Evolutionary conservation across 1,140 invertebrate species (phyloP), one percentile per base, ranked within the genome.

Genomic region (Cotesia glomerata): DNA sequence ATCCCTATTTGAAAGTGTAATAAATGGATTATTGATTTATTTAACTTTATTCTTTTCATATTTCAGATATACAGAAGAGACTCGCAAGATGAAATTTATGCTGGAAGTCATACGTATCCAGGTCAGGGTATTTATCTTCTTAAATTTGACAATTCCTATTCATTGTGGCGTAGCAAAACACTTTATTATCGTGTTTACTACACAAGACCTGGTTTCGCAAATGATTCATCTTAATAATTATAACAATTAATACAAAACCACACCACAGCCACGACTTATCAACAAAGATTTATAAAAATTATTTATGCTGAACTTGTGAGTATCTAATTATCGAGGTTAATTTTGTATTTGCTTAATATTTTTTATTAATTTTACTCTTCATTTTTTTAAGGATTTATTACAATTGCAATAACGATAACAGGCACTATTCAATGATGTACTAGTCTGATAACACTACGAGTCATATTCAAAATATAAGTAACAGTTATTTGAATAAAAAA

Each of bases 141-240:
- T 7, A 99, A 99, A 89, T 99, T 99, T 88, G 98, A 99, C 88
- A 99, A 99, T 88, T 98, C 97, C 0, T 99, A 99, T 87, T 99
- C 97, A 54, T 88, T 99, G 69, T 99, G 98, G 98, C 92, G 98
- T 79, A 98, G 96, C 77, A 99, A 99, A 92, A 98, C 96, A 9
- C 90, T 99, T 34, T 99, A 99, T 85, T 99, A 99, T 87, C 91
- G 98, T 87, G 97, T 99, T 54, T 99, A 98, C 85, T 99, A 99
- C 81, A 98, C 97, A 64, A 92, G 91, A 66, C 82, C 82, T 5
- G 80, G 75, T 49, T 78, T 72, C 63, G 81, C 71, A 75, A 82
- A 79, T 76, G 82, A 80, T 71, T 80, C 70, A 13, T 45, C 63
- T 59, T 72, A 72, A 72, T 52, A 26, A 9, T 59, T 32, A 59